Percentiles rank a stretch among this genome's conserved stretches.
Evolutionary conservation across 2,888 invertebrate species (phyloP).

Genomic region (Scaptomyza caliginosa): DNA sequence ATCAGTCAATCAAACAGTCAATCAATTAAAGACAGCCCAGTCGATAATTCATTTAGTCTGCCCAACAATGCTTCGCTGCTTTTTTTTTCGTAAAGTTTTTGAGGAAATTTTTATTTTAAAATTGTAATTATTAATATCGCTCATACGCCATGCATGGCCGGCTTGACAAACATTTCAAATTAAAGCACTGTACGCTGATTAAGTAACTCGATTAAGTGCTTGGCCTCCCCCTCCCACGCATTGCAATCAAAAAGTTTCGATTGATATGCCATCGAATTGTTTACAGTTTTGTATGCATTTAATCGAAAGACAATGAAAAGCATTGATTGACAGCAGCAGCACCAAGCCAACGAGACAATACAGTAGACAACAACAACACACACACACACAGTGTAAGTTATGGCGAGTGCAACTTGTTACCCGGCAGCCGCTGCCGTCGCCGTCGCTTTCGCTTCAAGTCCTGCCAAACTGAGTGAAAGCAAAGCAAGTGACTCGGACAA

Average conservation of each 20-base stretch:
- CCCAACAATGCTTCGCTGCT: too few relatives aligned
- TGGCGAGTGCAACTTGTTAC: too few relatives aligned
- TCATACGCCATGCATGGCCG: too few relatives aligned
- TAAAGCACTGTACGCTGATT: neutral
- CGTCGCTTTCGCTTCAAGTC: neutral
- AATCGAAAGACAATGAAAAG: slow-evolving; percentile 3
- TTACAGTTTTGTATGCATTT: slow-evolving; percentile 16
- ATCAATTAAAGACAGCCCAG: too few relatives aligned
- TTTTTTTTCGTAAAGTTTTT: too few relatives aligned
- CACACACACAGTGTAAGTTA: too few relatives aligned
- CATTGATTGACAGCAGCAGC: slow-evolving; percentile 39
- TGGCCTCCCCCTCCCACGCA: neutral
- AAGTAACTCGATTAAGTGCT: neutral
- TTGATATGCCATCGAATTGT: slow-evolving; percentile 40
- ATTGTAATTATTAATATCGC: neutral
- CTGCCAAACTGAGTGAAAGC: slow-evolving; percentile 10
- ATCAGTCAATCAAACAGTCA: too few relatives aligned
- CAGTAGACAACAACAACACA: neutral
- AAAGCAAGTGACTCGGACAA: slow-evolving; percentile 15
- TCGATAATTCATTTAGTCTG: too few relatives aligned
- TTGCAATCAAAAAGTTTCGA: slow-evolving; percentile 10
- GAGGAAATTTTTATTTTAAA: too few relatives aligned
- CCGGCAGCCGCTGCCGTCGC: too few relatives aligned
- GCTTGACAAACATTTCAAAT: neutral
- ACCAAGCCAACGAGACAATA: too few relatives aligned